Base-by-base conservation (phyloP, 2,888 invertebrate genomes). In the Odontomyia ornata region DNA sequence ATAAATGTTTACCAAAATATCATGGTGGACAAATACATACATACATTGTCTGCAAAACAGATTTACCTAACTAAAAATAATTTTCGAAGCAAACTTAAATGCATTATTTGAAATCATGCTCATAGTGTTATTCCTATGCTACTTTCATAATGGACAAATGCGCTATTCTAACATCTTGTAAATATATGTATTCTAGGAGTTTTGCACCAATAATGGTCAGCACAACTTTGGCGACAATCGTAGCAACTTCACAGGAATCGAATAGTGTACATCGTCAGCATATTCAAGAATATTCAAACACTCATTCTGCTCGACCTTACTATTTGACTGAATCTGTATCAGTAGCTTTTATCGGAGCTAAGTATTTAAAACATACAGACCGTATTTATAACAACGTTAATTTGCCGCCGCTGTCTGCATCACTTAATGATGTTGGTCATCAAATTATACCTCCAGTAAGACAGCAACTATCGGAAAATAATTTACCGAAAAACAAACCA, bases 191-290 rank as follows among this genome's bases (percentile, higher is more conserved):
- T 76, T 83, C 27, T 81, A 86, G 86, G 83, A 83, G 82, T 84
- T 83, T 84, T 84, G 82, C 82, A 83, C 72, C 84, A 86, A 86
- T 86, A 86, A 86, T 86, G 86, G 86, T 86, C 84, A 86, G 86
- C 84, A 85, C 86, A 84, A 84, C 86, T 85, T 85, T 86, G 85
- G 84, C 86, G 81, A 85, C 86, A 83, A 85, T 85, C 82, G 85
- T 86, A 84, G 83, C 86, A 83, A 84, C 83, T 82, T 79, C 82
- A 83, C 78, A 75, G 75, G 80, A 79, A 81, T 77, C 81, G 80
- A 78, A 77, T 79, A 80, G 80, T 73, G 80, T 79, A 27, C 81
- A 81, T 67, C 82, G 81, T 76, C 80, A 80, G 25, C 80, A 79
- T 13, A 78, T 71, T 11, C 75, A 73, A 43, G 43, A 46, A 76